Percentiles rank a stretch among this genome's conserved stretches.
phyloP scores from a whole-genome alignment of 2,113 vertebrate species.

The Seriola dumerili region DNA sequence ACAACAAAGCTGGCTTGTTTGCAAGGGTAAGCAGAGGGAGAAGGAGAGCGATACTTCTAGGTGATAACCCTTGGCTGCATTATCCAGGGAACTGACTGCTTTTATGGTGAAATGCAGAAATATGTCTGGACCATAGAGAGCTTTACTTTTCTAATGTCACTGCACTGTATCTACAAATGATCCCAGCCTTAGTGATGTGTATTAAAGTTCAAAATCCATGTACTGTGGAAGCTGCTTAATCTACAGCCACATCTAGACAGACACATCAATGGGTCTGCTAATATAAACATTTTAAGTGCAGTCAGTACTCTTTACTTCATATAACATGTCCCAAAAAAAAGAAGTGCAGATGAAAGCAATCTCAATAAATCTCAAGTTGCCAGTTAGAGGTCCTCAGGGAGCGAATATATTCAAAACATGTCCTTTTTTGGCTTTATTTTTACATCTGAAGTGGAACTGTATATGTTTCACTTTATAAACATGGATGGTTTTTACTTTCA shows the following conservation, averaged over 20 bases:
- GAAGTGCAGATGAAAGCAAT: slow-evolving; percentile 37
- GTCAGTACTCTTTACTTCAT: slow-evolving; percentile 20
- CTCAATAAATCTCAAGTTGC: slow-evolving; percentile 48
- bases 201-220: background rate
- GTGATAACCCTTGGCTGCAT: background rate
- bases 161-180: slow-evolving; percentile 19
- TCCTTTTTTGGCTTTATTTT: slow-evolving; percentile 61
- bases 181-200: background rate
- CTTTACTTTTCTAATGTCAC: background rate
- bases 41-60: background rate
- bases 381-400: slow-evolving; percentile 29
- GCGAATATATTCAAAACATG: slow-evolving; percentile 47
- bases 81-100: background rate
- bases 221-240: slow-evolving; percentile 28
- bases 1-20: background rate
- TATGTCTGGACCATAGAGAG: too few relatives aligned
- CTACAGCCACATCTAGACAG: slow-evolving; percentile 18
- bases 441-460: slow-evolving; percentile 56
- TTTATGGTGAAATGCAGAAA: too few relatives aligned
- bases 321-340: slow-evolving; percentile 12
- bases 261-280: slow-evolving; percentile 36
- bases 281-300: slow-evolving; percentile 54
- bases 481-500: slow-evolving; percentile 65
- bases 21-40: background rate
- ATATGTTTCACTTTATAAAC: slow-evolving; percentile 67